Evolutionary conservation across 2,113 vertebrate genomes (phyloP).

Genomic region (Coryphaenoides rupestris): DNA sequence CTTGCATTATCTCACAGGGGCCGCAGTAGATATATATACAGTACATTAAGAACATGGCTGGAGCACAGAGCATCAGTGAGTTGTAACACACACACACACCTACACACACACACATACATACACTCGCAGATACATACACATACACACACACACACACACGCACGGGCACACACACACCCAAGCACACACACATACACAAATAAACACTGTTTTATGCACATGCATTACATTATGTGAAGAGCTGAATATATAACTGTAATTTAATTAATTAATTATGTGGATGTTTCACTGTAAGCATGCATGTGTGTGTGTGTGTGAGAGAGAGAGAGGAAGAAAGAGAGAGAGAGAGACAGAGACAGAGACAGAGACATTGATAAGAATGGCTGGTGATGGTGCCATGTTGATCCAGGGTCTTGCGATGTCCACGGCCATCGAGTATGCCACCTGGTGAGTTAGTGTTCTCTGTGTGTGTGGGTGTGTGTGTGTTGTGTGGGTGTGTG

Average conservation of each 20-base stretch:
- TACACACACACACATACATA: background rate
- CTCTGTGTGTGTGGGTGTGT: background rate
- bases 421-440: slow-evolving; percentile 10
- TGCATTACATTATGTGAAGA: background rate
- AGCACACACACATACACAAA: too few relatives aligned
- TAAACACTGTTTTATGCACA: background rate
- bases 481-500: too few relatives aligned
- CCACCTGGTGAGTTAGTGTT: background rate
- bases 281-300: background rate
- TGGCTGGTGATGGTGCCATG: slow-evolving; percentile 58
- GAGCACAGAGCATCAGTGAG: too few relatives aligned
- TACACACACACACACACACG: too few relatives aligned
- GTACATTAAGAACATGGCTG: slow-evolving; percentile 28
- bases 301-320: background rate
- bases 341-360: too few relatives aligned
- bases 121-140: too few relatives aligned
- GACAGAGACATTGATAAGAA: too few relatives aligned
- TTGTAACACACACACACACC: too few relatives aligned
- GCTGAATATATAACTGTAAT: background rate
- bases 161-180: too few relatives aligned
- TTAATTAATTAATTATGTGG: background rate
- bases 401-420: slow-evolving; percentile 57
- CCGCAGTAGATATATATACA: slow-evolving; percentile 33
- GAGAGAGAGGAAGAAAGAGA: too few relatives aligned
- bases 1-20: slow-evolving; percentile 24